A percentile compares a stretch with the other conserved stretches of the same genome.
Conservation (phyloP, 2,888 invertebrate species). For the Nemapogon koenigi region DNA sequence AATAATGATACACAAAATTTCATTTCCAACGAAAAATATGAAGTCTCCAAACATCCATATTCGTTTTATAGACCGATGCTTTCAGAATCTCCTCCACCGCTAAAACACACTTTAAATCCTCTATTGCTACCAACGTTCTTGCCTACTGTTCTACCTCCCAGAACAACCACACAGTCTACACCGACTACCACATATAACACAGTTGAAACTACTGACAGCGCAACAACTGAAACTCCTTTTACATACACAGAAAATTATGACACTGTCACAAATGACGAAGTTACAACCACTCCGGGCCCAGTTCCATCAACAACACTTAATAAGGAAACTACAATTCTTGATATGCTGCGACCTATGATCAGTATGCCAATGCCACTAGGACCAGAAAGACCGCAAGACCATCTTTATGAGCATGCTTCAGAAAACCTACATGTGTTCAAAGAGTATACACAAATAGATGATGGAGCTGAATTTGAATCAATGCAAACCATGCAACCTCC, state of each 20-base stretch:
- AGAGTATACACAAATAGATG: constrained; percentile 30
- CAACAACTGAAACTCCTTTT: constrained; percentile 19
- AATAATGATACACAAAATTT: constrained; percentile 47
- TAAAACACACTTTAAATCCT: constrained; percentile 29
- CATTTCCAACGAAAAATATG: constrained; percentile 35
- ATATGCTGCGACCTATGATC: constrained; percentile 51
- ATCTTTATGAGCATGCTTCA: constrained; percentile 49
- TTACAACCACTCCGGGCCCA: constrained; percentile 24
- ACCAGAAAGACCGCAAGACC: constrained; percentile 45
- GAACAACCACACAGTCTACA: constrained; percentile 16
- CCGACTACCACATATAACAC: constrained; percentile 19
- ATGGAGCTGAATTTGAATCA: constrained; percentile 39
- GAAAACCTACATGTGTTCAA: constrained; percentile 47
- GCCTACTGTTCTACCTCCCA: constrained; percentile 38
- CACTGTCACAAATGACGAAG: constrained; percentile 25
- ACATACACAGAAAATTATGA: constrained; percentile 24
- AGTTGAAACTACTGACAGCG: constrained; percentile 26
- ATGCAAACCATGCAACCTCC: constrained; percentile 71
- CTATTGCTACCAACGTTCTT: constrained; percentile 30
- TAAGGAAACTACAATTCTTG: constrained; percentile 31
- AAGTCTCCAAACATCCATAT: constrained; percentile 32
- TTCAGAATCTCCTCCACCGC: constrained; percentile 38
- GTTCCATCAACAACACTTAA: constrained; percentile 22
- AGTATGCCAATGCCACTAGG: constrained; percentile 49
- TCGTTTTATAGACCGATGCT: constrained; percentile 44